phyloP scores from a whole-genome alignment of 2,113 vertebrate species.

The human region GRCh38 chr11:10500501-10501000 shows the following conservation, averaged over 20 bases:
- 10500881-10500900: not conserved
- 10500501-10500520: not conserved
- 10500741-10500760: not conserved
- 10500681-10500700: not conserved
- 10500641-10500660: not conserved
- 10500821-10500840: not conserved
- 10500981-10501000: not conserved
- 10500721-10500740: not conserved
- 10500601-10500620: not conserved
- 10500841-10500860: not conserved
- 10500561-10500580: not conserved
- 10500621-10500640: not conserved
- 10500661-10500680: not conserved
- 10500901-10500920: not conserved
- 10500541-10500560: not conserved
- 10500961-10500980: not conserved
- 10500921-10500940: not conserved
- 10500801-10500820: not conserved
- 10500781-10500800: not conserved
- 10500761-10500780: accelerated
- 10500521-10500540: not conserved
- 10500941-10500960: not conserved
- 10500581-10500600: not conserved
- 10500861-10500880: not conserved
- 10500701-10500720: not conserved